phyloP scores from a whole-genome alignment of 2,113 vertebrate species.

The Tenebrosternarchus preto region DNA sequence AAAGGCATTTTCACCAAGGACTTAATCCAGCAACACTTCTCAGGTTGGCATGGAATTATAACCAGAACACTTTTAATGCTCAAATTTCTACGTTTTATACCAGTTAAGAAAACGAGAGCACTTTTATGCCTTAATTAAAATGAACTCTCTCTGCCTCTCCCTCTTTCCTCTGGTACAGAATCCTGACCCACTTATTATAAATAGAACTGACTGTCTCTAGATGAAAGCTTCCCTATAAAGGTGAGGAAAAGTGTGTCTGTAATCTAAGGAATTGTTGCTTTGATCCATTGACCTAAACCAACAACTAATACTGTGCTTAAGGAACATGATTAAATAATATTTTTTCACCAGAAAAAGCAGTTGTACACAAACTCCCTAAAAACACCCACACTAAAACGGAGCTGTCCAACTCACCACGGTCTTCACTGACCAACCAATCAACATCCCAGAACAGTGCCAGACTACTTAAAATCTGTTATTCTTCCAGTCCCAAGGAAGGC shows the following conservation, averaged over 20 bases:
- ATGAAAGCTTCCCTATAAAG: conserved; percentile 25
- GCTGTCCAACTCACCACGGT: not conserved
- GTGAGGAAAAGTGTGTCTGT: conserved; percentile 26
- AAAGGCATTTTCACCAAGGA: not conserved
- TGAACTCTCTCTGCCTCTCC: conserved; percentile 31
- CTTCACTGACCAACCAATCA: too few relatives aligned
- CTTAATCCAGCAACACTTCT: not conserved
- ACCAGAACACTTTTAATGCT: not conserved
- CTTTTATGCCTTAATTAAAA: conserved; percentile 18
- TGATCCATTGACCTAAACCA: conserved; percentile 21
- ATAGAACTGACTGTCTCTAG: conserved; percentile 31
- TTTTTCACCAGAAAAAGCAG: too few relatives aligned
- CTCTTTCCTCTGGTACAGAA: conserved; percentile 43
- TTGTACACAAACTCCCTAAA: too few relatives aligned
- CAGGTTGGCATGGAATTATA: not conserved
- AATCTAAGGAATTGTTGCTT: conserved; percentile 43
- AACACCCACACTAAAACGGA: too few relatives aligned
- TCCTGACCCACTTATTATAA: conserved; percentile 56
- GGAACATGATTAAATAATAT: not conserved
- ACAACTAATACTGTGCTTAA: not conserved
- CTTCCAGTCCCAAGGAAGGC: not conserved
- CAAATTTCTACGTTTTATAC: not conserved
- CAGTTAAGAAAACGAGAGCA: conserved; percentile 4
- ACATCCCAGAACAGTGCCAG: not conserved
- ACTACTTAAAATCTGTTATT: not conserved